phyloP scores from a whole-genome alignment of 1,140 invertebrate genomes.

The Heliconius nattereri region DNA sequence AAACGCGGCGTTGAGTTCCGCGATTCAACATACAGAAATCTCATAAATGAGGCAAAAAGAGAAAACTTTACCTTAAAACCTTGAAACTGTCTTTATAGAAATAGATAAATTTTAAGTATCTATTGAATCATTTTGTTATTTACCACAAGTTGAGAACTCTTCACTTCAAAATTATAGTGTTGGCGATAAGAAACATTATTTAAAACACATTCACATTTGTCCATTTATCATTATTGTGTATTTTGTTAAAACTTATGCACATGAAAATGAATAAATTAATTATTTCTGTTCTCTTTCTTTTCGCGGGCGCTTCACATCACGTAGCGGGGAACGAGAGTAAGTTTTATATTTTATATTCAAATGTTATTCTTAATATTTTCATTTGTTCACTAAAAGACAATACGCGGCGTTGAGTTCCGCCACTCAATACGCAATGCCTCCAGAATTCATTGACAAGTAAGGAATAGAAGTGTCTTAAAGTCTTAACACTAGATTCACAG shows the following conservation, averaged over 20 bases:
- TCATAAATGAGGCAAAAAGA: no score
- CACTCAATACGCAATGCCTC: no score
- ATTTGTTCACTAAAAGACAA: no score
- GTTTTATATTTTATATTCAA: conserved; percentile 8
- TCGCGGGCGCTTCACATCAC: neutral
- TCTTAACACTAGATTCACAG: no score
- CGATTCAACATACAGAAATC: no score
- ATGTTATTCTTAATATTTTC: neutral
- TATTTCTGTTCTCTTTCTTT: conserved; percentile 3
- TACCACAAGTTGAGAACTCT: neutral
- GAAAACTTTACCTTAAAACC: no score
- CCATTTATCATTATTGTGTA: neutral
- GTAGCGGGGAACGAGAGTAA: conserved; percentile 21
- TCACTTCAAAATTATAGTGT: neutral
- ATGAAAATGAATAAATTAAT: conserved; percentile 24
- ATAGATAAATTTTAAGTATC: neutral
- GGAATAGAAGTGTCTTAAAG: no score
- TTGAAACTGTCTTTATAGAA: no score
- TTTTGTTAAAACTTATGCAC: neutral
- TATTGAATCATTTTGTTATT: neutral
- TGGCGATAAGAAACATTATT: conserved; percentile 6
- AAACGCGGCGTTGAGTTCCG: no score
- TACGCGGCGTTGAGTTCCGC: no score
- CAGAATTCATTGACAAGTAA: no score
- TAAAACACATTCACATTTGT: neutral